Evolutionary conservation across 2,888 invertebrate genomes (phyloP), one percentile per base, ranked within the genome.

Genomic region (Lochmaea crataegi): DNA sequence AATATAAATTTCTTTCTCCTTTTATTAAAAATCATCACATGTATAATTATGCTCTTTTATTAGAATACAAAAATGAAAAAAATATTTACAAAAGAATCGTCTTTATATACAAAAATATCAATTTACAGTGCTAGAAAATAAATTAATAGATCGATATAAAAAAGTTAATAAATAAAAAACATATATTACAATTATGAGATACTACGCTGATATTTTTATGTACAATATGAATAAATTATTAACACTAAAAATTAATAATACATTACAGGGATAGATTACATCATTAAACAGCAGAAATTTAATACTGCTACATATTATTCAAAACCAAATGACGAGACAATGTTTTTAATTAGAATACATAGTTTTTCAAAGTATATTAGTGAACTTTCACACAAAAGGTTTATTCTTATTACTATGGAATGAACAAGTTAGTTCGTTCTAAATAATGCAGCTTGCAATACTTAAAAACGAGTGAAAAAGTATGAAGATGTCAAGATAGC

Each of bases 111-210:
- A 82, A 45, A 38, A 77, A 78, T 74, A 74, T 73, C 75, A 82
- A 80, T 80, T 73, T 81, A 82, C 82, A 82, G 65, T 61, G 48
- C 60, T 61, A 65, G 72, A 80, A 41, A 63, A 81, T 81, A 82
- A 82, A 81, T 80, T 78, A 81, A 74, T 77, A 75, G 70, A 73
- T 71, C 38, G 66, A 73, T 65, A 70, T 53, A 42, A 75, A 42
- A 75, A 74, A 79, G 22, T 78, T 77, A 78, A 81, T 80, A 80
- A 80, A 79, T 81, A 79, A 76, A 72, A 48, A n/a, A 72, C 77
- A 80, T 80, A 80, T 81, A 78, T 81, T 80, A 82, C 78, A 79
- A 75, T 63, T 72, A 75, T 84, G 84, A 84, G 84, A 84, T 84
- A 79, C 81, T 76, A 76, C 78, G 84, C 83, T 84, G 83, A 83